Percentiles rank a stretch among this genome's conserved stretches.
phyloP scores from a whole-genome alignment of 2,797 vertebrate genomes.

The Macropus fuliginosus region DNA sequence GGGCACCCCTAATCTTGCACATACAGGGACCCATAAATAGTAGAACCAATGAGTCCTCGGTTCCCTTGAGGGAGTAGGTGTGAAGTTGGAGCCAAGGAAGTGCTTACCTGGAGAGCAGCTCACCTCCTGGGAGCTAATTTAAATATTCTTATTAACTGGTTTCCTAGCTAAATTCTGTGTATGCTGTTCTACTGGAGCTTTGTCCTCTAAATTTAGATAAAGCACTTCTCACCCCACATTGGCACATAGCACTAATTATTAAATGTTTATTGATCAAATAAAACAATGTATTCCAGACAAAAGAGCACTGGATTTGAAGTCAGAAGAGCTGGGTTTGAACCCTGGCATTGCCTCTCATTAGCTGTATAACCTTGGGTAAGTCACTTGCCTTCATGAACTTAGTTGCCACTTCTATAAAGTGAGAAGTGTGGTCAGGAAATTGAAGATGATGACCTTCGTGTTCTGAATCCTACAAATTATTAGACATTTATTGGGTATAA shows the following conservation, averaged over 20 bases:
- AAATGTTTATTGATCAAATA: background rate
- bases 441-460: background rate
- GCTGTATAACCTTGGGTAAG: background rate
- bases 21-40: background rate
- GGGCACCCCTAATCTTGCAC: background rate
- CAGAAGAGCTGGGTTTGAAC: background rate
- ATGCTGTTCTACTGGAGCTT: background rate
- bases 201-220: background rate
- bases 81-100: background rate
- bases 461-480: background rate
- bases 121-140: background rate
- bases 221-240: background rate
- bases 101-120: background rate
- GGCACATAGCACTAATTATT: background rate
- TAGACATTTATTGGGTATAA: background rate
- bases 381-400: background rate
- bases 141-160: background rate
- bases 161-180: background rate
- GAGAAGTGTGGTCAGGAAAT: background rate
- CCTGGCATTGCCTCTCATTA: background rate
- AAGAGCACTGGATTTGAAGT: background rate
- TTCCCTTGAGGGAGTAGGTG: background rate
- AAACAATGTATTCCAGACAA: background rate
- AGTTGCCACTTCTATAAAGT: background rate
- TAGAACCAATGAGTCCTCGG: background rate